These are phyloP conservation scores for Dendronephthya gigantea DNA, from an alignment of 64 coral and sea anemone genomes.

Conservation along the genomic window DNA sequence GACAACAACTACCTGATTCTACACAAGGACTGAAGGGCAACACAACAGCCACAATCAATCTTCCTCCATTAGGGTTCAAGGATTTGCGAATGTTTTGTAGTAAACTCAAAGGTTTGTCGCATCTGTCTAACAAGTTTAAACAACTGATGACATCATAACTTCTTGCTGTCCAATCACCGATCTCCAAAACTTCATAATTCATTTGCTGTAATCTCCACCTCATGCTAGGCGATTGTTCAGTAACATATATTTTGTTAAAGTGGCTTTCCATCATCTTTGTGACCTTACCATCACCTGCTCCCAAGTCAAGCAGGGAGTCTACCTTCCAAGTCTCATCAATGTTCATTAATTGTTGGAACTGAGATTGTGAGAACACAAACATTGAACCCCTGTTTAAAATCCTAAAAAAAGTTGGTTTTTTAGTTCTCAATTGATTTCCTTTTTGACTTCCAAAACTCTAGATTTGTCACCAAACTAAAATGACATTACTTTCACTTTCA, in stretches of 20 bases:
- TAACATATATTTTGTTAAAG: constrained; percentile 85
- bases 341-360: constrained; percentile 54
- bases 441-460: too few species aligned
- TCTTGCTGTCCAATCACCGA: constrained; percentile 50
- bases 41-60: constrained; percentile 68
- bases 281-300: constrained; percentile 90
- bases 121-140: constrained; percentile 87
- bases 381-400: constrained; percentile 90
- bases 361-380: constrained; percentile 84
- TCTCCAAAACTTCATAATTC: constrained; percentile 49
- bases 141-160: constrained; percentile 86
- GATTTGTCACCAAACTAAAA: background rate
- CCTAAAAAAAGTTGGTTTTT: constrained; percentile 24
- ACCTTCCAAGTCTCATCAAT: constrained; percentile 36
- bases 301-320: constrained; percentile 66
- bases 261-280: constrained; percentile 74
- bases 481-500: background rate
- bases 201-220: constrained; percentile 56
- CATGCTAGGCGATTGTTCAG: constrained; percentile 90
- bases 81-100: constrained; percentile 47
- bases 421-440: background rate
- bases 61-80: constrained; percentile 51
- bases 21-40: constrained; percentile 85
- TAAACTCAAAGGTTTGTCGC: constrained; percentile 72
- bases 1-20: constrained; percentile 65